These are phyloP conservation scores for Tribolium castaneum DNA, from an alignment of 1,140 invertebrate genomes.

Conservation along the genomic window DNA sequence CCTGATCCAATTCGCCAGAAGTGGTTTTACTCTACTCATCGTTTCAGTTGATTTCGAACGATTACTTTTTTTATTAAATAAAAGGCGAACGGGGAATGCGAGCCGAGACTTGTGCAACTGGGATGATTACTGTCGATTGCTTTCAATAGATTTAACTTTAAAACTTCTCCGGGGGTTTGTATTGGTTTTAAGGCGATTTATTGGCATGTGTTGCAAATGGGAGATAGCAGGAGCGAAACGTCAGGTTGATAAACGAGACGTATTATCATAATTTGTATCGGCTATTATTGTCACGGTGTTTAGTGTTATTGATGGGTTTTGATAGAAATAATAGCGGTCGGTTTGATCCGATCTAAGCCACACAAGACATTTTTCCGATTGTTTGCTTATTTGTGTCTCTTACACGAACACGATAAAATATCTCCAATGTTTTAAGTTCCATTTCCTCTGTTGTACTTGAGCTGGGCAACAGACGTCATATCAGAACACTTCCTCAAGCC, in stretches of 20 bases:
- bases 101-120: neutral
- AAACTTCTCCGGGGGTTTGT: neutral
- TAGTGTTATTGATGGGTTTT: neutral
- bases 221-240: neutral
- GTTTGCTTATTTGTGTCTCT: neutral
- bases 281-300: neutral
- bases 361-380: too few species aligned
- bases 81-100: neutral
- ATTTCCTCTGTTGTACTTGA: neutral
- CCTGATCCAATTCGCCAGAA: neutral
- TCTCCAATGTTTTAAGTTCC: neutral
- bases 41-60: neutral
- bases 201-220: neutral
- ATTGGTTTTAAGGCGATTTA: neutral
- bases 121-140: neutral
- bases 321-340: too few species aligned
- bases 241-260: neutral
- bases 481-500: neutral
- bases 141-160: neutral
- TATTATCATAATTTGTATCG: neutral
- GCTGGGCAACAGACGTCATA: neutral
- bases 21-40: neutral
- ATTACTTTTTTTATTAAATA: slow-evolving; percentile 1
- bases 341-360: too few species aligned
- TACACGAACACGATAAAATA: neutral